A percentile compares a stretch with the other conserved stretches of the same genome.
Evolutionary conservation across 2,888 invertebrate species (phyloP).

Genomic region (Macrophya annulata): DNA sequence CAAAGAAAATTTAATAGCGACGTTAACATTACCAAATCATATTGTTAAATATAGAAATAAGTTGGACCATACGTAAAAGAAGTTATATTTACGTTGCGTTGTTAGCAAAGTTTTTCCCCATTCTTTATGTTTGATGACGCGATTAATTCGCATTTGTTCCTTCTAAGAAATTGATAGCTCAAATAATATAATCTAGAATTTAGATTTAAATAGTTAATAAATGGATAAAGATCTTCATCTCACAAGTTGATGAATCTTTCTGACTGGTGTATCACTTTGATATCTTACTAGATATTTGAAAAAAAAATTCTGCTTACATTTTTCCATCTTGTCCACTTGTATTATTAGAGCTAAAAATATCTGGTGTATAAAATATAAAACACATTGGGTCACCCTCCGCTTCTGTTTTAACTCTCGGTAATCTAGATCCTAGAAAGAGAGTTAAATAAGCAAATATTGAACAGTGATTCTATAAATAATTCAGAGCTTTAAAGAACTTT

Average conservation of each 20-base stretch:
- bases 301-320: not conserved
- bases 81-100: constrained; percentile 28
- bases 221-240: not conserved
- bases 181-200: not conserved
- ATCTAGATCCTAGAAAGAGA: constrained; percentile 23
- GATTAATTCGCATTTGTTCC: not conserved
- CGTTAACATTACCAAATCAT: not conserved
- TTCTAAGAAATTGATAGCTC: not conserved
- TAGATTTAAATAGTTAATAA: not conserved
- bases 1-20: constrained; percentile 25
- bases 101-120: constrained; percentile 30
- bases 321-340: constrained; percentile 8
- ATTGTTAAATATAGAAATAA: constrained; percentile 23
- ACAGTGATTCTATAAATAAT: constrained; percentile 37
- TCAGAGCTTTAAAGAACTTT: constrained; percentile 19
- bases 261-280: not conserved
- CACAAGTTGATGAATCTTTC: not conserved
- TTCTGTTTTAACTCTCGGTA: constrained; percentile 32
- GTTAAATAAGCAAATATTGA: constrained; percentile 49
- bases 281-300: not conserved
- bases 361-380: constrained; percentile 4
- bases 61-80: constrained; percentile 34
- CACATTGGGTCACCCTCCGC: not conserved
- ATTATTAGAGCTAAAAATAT: constrained; percentile 25
- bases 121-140: not conserved